Base-by-base conservation (phyloP, 2,888 invertebrate genomes). In the Drosophila birchii region DNA sequence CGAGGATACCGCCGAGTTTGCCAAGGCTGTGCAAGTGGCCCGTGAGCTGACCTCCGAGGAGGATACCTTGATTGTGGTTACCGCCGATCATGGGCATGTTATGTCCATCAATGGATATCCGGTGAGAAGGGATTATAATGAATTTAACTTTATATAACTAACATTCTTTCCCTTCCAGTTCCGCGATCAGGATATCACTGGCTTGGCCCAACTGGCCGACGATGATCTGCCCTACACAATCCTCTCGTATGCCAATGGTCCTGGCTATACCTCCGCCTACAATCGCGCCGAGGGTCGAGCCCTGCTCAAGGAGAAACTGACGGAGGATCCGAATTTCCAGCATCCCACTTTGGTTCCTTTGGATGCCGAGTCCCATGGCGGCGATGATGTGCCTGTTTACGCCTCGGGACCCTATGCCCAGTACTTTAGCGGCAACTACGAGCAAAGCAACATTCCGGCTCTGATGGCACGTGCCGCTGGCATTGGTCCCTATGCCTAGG, bases 31-130 rank as follows among this genome's bases (percentile, higher is more conserved):
- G 8, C 92, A 94, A 84, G 93, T 93, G 51, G 96, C 97, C 0
- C 78, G 94, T 44, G 92, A 94, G 45, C 91, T 95, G 92, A 95
- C 96, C 0, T 93, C 94, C 61, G 91, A 91, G 1, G 93, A 95
- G 0, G 96, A 98, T 34, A 98, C 98, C 0, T 93, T 98, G n/a
- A 94, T 97, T 14, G 94, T 98, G 0, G 97, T 97, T 5, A 96
- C 97, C 0, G 94, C 97, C 0, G 97, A 97, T 91, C 97, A 97
- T 86, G 95, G 96, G 1, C 97, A 97, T 88, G 95, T 96, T 0
- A 94, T 97, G 95, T 94, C 95, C 9, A 94, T 96, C 66, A 95
- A 95, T 70, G 97, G 97, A 0, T 97, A 97, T 90, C 95, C 96
- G 49, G 93, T 94, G 55, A 93, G 96, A 0, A 2, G 20, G 5